Evolutionary conservation across 1,140 invertebrate genomes (phyloP).

Genomic region (Mamestra configurata): DNA sequence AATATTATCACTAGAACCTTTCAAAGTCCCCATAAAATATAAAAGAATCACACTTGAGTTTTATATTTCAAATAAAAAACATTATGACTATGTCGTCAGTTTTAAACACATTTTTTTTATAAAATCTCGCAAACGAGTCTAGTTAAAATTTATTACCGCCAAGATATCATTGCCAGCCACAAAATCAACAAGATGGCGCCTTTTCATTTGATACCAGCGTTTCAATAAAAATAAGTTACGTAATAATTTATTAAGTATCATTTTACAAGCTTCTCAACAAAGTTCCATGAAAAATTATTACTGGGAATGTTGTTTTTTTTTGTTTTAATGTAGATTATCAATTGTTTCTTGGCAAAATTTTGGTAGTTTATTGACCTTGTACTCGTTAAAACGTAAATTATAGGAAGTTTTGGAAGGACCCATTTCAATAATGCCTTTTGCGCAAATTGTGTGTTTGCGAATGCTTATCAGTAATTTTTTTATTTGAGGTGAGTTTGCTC

Average conservation of each 20-base stretch:
- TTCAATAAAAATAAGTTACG: background rate
- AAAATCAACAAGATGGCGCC: background rate
- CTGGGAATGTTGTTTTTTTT: background rate
- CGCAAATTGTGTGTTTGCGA: too few relatives aligned
- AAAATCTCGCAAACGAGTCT: background rate
- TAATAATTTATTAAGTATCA: background rate
- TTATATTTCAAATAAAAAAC: constrained; percentile 15
- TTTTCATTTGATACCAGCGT: background rate
- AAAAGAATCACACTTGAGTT: background rate
- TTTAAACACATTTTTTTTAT: constrained; percentile 7
- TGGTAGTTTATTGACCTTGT: too few relatives aligned
- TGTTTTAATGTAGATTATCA: background rate
- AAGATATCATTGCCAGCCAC: constrained; percentile 12
- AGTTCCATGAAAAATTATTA: background rate
- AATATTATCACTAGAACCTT: background rate
- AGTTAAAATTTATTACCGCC: constrained; percentile 24
- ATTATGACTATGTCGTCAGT: background rate
- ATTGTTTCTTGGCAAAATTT: too few relatives aligned
- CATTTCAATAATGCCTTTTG: too few relatives aligned
- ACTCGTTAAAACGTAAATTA: too few relatives aligned
- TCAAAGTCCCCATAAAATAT: constrained; percentile 2
- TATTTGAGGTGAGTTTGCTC: too few relatives aligned
- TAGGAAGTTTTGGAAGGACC: too few relatives aligned
- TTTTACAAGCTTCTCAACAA: background rate
- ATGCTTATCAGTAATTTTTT: too few relatives aligned